Conservation (phyloP, 2,113 vertebrate genomes). For the Hymenochirus boettgeri region DNA sequence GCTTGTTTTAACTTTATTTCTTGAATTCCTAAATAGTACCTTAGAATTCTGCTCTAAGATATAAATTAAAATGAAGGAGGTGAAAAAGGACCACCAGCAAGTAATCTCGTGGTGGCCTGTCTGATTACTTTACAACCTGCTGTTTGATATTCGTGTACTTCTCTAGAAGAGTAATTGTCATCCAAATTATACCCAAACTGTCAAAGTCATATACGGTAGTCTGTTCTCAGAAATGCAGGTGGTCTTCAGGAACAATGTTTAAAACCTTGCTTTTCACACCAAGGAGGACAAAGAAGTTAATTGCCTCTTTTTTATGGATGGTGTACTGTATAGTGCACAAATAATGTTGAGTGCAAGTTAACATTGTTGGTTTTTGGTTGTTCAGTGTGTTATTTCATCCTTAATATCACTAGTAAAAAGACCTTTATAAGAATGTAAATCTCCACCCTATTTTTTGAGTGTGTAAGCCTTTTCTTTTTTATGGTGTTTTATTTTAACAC, state of each 20-base stretch:
- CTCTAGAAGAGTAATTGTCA: constrained; percentile 24
- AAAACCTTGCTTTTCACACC: constrained; percentile 9
- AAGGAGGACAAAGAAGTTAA: constrained; percentile 20
- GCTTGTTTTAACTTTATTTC: constrained; percentile 7
- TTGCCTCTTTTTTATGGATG: constrained; percentile 12
- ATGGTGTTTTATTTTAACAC: too few relatives aligned
- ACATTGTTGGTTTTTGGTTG: too few relatives aligned
- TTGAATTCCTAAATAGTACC: background rate
- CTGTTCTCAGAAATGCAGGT: constrained; percentile 29
- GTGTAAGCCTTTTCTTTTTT: too few relatives aligned
- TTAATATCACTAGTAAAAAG: too few relatives aligned
- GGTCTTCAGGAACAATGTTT: constrained; percentile 30
- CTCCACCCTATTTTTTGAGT: too few relatives aligned
- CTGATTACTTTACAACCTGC: constrained; percentile 44
- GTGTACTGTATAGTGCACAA: background rate
- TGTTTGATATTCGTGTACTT: constrained; percentile 42
- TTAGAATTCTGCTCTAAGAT: constrained; percentile 11
- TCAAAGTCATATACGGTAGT: constrained; percentile 40
- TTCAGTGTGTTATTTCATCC: too few relatives aligned
- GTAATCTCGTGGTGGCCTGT: constrained; percentile 35
- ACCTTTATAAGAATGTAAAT: too few relatives aligned
- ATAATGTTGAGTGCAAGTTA: too few relatives aligned
- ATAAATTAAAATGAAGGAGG: constrained; percentile 14
- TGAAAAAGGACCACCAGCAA: constrained; percentile 31
- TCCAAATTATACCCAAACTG: constrained; percentile 9